Conservation (phyloP, 2,113 vertebrate species). For the Labeo catla region DNA sequence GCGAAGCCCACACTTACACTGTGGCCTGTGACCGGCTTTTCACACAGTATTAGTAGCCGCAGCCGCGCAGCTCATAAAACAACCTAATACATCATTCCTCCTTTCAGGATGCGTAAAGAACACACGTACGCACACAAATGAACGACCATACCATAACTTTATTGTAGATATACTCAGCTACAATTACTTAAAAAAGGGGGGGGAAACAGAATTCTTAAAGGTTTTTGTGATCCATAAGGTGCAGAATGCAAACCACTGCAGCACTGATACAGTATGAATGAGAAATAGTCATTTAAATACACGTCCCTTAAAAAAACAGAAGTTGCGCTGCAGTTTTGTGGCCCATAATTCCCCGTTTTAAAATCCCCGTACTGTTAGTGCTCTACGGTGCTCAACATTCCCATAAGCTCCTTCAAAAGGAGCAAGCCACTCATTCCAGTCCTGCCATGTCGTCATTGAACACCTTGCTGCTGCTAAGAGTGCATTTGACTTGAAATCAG, state of each 20-base stretch:
- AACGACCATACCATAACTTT: slow-evolving; percentile 92
- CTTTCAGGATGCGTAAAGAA: slow-evolving; percentile 10
- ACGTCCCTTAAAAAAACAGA: slow-evolving; percentile 75
- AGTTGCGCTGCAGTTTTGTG: slow-evolving; percentile 79
- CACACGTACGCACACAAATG: slow-evolving; percentile 32
- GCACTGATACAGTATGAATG: slow-evolving; percentile 85
- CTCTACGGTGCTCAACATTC: slow-evolving; percentile 73
- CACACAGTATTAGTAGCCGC: slow-evolving; percentile 14
- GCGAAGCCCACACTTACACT: slow-evolving; percentile 34
- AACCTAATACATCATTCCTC: slow-evolving; percentile 14
- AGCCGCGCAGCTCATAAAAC: slow-evolving; percentile 26
- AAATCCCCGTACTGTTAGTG: slow-evolving; percentile 75
- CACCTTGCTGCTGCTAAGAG: slow-evolving; percentile 72
- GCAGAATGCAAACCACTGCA: slow-evolving; percentile 88
- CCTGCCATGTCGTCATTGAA: slow-evolving; percentile 53
- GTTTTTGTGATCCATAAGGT: slow-evolving; percentile 91
- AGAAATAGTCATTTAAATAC: slow-evolving; percentile 67
- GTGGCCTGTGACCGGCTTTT: slow-evolving; percentile 45
- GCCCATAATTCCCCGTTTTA: slow-evolving; percentile 77
- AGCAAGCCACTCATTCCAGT: slow-evolving; percentile 49
- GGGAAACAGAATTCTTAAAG: slow-evolving; percentile 74
- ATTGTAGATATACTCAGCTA: slow-evolving; percentile 96
- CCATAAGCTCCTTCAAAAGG: slow-evolving; percentile 62
- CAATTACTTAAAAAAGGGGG: slow-evolving; percentile 84
- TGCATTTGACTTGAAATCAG: slow-evolving; percentile 61